Percentiles rank a stretch among this genome's conserved stretches.
These are phyloP conservation scores for Leptothorax acervorum DNA, from an alignment of 2,888 invertebrate species.

Conservation along the genomic window DNA sequence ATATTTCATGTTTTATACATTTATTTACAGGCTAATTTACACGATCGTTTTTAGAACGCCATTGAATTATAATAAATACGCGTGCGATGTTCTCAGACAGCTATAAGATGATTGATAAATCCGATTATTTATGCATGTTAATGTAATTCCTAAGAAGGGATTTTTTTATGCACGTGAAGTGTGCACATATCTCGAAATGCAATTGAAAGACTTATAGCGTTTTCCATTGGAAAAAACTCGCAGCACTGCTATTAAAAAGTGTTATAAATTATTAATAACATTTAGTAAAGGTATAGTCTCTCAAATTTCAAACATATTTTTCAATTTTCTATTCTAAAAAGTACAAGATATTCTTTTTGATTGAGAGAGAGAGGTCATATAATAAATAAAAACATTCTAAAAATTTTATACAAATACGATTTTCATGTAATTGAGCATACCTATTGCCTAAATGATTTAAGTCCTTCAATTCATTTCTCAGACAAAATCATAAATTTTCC, in stretches of 20 bases:
- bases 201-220: conserved; percentile 22
- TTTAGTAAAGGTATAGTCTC: background rate
- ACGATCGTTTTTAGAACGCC: conserved; percentile 70
- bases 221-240: too few relatives aligned
- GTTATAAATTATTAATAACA: conserved; percentile 14
- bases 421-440: background rate
- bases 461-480: conserved; percentile 3
- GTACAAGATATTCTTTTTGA: background rate
- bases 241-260: background rate
- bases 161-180: conserved; percentile 2
- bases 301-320: background rate
- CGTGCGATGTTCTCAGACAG: conserved; percentile 37
- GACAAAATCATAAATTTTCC: conserved; percentile 6
- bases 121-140: conserved; percentile 11
- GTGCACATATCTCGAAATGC: background rate
- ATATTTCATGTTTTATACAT: conserved; percentile 79
- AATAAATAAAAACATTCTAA: conserved; percentile 9
- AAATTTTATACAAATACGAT: background rate
- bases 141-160: conserved; percentile 2
- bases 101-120: conserved; percentile 15
- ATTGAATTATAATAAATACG: conserved; percentile 63
- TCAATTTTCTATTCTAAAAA: conserved; percentile 1
- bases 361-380: background rate
- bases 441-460: background rate
- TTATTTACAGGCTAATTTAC: conserved; percentile 85